A percentile compares a stretch with the other conserved stretches of the same genome.
Evolutionary conservation across 2,113 vertebrate species (phyloP).

Genomic region (Marmota monax): DNA sequence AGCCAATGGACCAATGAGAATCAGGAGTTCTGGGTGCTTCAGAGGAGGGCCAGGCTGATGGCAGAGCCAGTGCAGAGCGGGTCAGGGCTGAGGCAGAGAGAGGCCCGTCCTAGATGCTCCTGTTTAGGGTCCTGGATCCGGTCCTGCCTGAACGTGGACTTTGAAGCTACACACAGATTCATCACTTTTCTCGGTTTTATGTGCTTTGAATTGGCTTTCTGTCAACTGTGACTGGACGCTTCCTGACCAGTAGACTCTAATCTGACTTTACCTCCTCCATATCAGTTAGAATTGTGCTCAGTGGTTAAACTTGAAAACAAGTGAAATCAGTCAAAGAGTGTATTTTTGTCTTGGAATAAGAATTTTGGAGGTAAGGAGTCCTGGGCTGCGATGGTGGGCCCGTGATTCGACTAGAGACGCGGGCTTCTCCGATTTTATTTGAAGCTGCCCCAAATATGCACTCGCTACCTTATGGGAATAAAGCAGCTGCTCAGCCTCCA

Average conservation of each 20-base stretch:
- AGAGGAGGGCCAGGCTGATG: not conserved
- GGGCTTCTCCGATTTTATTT: not conserved
- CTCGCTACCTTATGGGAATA: not conserved
- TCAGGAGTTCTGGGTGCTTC: not conserved
- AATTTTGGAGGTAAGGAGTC: not conserved
- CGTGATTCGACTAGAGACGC: not conserved
- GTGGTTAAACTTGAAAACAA: slow-evolving; percentile 38
- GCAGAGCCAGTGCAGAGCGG: not conserved
- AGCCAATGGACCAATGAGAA: not conserved
- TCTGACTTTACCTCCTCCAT: not conserved
- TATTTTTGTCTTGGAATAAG: not conserved
- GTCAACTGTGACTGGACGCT: not conserved
- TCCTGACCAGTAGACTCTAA: not conserved
- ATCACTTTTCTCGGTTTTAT: not conserved
- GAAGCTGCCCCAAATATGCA: not conserved
- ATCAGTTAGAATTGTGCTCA: slow-evolving; percentile 17
- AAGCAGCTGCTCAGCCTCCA: not conserved
- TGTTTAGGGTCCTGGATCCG: not conserved
- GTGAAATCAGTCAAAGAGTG: not conserved
- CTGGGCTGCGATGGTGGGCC: not conserved
- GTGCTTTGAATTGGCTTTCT: not conserved
- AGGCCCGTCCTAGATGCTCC: no score
- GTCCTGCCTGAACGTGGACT: not conserved
- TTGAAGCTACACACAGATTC: not conserved
- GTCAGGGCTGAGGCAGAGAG: not conserved